A percentile compares a stretch with the other conserved stretches of the same genome.
Conservation (phyloP, 2,888 invertebrate species). For the Tinea trinotella region DNA sequence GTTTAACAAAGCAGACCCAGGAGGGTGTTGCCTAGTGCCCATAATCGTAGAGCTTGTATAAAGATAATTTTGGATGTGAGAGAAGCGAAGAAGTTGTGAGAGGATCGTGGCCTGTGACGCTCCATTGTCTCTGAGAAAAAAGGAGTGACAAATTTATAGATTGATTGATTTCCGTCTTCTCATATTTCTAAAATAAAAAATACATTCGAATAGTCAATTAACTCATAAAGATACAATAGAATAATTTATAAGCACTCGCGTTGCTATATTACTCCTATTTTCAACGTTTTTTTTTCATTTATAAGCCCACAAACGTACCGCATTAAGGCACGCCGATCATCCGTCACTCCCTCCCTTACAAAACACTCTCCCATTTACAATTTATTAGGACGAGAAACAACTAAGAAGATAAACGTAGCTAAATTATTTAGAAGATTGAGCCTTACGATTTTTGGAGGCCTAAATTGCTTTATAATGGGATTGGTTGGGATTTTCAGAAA, state of each 20-base stretch:
- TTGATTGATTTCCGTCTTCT: too few species aligned
- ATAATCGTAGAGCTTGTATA: too few species aligned
- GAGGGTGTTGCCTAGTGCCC: too few species aligned
- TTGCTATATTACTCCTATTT: constrained; percentile 18
- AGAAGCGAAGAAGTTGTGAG: too few species aligned
- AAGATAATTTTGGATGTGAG: too few species aligned
- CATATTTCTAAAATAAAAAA: too few species aligned
- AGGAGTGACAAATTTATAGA: too few species aligned
- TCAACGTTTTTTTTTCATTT: constrained; percentile 8
- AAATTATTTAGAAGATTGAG: constrained; percentile 26
- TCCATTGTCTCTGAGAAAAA: too few species aligned
- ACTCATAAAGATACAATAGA: not conserved
- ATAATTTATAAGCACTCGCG: constrained; percentile 26
- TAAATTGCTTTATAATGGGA: constrained; percentile 20
- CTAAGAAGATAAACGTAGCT: constrained; percentile 23
- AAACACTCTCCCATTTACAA: constrained; percentile 20
- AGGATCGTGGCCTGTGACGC: too few species aligned
- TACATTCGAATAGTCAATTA: not conserved
- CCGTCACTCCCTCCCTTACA: constrained; percentile 20
- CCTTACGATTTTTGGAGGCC: constrained; percentile 21
- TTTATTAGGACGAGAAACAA: constrained; percentile 25
- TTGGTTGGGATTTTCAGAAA: constrained; percentile 14
- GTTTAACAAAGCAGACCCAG: too few species aligned
- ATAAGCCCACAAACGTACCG: constrained; percentile 20
- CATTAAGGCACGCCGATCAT: constrained; percentile 22